Evolutionary conservation across 2,888 invertebrate genomes (phyloP).

Genomic region (Allophyes oxyacanthae): DNA sequence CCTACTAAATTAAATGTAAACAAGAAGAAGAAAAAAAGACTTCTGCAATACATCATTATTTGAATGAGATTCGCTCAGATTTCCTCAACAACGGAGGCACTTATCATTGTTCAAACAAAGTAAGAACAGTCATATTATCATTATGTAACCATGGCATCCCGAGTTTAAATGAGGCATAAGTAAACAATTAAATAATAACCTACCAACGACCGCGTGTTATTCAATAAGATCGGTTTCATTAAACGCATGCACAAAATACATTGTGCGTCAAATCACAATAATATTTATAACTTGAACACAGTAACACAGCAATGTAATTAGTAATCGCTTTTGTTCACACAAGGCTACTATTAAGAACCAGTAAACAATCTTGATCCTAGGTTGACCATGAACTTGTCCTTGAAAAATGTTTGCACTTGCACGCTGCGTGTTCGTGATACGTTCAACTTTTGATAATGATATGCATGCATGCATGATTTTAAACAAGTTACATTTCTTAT

Average conservation of each 20-base stretch:
- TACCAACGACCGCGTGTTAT: slow-evolving; percentile 3
- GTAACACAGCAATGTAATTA: slow-evolving; percentile 38
- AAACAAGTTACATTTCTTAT: too few relatives aligned
- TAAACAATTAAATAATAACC: slow-evolving; percentile 30
- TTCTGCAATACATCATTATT: slow-evolving; percentile 36
- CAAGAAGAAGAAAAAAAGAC: slow-evolving; percentile 7
- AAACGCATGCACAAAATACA: slow-evolving; percentile 8
- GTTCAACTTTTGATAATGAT: slow-evolving; percentile 8
- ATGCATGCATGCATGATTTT: too few relatives aligned
- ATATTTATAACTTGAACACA: slow-evolving; percentile 12
- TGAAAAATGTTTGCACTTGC: slow-evolving; percentile 17
- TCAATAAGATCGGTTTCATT: slow-evolving; percentile 17
- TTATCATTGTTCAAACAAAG: slow-evolving; percentile 23
- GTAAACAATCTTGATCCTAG: slow-evolving; percentile 40
- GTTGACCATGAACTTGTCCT: slow-evolving; percentile 55
- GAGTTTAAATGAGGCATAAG: slow-evolving; percentile 19
- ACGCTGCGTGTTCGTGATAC: slow-evolving; percentile 26
- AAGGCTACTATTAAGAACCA: slow-evolving; percentile 22
- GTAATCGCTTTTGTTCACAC: slow-evolving; percentile 6
- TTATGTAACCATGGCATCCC: slow-evolving; percentile 34
- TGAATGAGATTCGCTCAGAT: slow-evolving; percentile 8
- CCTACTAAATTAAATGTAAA: slow-evolving; percentile 7
- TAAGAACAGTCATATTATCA: slow-evolving; percentile 28
- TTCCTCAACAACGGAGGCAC: slow-evolving; percentile 23
- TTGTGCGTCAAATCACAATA: slow-evolving; percentile 4